A percentile compares a stretch with the other conserved stretches of the same genome.
Evolutionary conservation across 2,888 invertebrate genomes (phyloP).

Genomic region (Phlogophora meticulosa): DNA sequence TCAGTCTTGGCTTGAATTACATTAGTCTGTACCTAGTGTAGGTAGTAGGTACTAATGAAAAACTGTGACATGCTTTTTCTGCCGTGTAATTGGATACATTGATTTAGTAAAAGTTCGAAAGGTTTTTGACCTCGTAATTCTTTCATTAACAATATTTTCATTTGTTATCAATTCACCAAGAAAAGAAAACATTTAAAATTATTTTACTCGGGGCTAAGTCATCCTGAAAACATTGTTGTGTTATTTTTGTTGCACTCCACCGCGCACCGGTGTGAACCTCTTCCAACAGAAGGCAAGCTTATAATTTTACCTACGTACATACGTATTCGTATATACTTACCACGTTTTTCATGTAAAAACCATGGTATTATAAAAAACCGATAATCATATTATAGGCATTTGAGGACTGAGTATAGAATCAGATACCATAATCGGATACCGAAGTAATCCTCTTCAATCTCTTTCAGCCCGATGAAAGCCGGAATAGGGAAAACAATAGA

Average conservation of each 20-base stretch:
- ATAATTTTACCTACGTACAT: too few species aligned
- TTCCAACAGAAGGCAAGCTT: too few species aligned
- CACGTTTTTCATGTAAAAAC: too few species aligned
- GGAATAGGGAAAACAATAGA: slow-evolving; percentile 42
- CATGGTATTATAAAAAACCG: background rate
- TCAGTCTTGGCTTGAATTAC: slow-evolving; percentile 31
- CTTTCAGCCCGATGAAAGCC: slow-evolving; percentile 9
- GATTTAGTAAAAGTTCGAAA: background rate
- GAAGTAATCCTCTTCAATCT: slow-evolving; percentile 38
- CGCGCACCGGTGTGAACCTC: too few species aligned
- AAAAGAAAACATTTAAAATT: too few species aligned
- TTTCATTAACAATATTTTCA: too few species aligned
- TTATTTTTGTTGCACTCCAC: too few species aligned
- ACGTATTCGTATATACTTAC: too few species aligned
- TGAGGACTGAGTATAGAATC: slow-evolving; percentile 15
- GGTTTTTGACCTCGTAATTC: too few species aligned
- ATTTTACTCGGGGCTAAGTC: too few species aligned
- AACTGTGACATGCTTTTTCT: background rate
- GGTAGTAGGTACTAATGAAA: background rate
- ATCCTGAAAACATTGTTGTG: too few species aligned
- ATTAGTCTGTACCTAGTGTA: slow-evolving; percentile 7
- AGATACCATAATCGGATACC: slow-evolving; percentile 48
- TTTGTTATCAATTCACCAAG: too few species aligned
- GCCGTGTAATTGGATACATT: background rate
- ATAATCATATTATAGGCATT: slow-evolving; percentile 11